Evolutionary conservation across 2,888 invertebrate species (phyloP), one percentile per base, ranked within the genome.

Genomic region (Apamea anceps): DNA sequence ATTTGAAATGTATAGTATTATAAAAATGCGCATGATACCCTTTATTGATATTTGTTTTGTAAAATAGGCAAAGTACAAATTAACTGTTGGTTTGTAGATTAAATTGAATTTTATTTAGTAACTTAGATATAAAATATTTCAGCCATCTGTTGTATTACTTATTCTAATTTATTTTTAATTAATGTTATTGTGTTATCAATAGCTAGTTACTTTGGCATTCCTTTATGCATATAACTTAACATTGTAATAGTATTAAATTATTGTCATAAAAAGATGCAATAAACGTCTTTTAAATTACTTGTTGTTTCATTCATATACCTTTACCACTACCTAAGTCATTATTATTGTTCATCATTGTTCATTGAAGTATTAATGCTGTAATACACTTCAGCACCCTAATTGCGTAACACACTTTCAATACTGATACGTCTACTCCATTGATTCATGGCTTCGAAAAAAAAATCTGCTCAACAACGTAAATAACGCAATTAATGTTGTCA

Each of bases 191-290:
- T 75, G 54, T 32, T 75, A 63, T 45, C 12, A 37, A 37, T 42
- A 37, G 62, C 37, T 65, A 74, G 32, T 48, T 51, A n/a, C 0
- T 18, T 45, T 71, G 51, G n/a, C 42, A 78, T 85, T 67, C 3
- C 3, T 62, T 65, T 77, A 65, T n/a, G 57, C 73, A 79, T 48
- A 67, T 62, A 60, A 48, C 54, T 37, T 75, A 77, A 37, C 15
- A 68, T 48, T 80, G 72, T 88, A 82, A 79, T 57, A 80, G 73
- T 68, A 80, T 74, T 75, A 73, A 76, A 84, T 77, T 82, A 78
- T 84, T 77, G 65, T 79, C 85, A 86, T 88, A 84, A 70, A 76
- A 86, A 78, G 84, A 87, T 87, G 87, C 89, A 93, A 91, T 93
- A 93, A 91, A 93, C 66, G 84, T 86, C 86, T 82, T 88, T 88